Evolutionary conservation across 2,888 invertebrate species (phyloP), one percentile per base, ranked within the genome.

Genomic region (Machimus rusticus): DNA sequence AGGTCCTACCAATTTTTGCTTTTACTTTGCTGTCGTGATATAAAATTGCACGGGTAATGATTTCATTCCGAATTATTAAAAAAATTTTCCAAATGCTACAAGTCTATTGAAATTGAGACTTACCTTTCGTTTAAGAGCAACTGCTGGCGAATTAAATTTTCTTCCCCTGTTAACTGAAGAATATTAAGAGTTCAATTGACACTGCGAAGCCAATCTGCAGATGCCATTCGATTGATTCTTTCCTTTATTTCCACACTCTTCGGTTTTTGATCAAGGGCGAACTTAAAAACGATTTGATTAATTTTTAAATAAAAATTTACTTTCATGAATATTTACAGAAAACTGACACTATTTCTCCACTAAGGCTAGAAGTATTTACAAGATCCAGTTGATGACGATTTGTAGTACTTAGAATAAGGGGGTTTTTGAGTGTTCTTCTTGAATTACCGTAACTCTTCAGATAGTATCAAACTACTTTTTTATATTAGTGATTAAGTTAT

Each of bases 291-390:
- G 8, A 23, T 57, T 57, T 12, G 23, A 76, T 76, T 76, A 43
- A 46, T 85, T 74, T 85, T 88, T 86, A 87, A 87, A 88, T 88
- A 88, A 87, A 88, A 88, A 88, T 88, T 77, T 88, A 88, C 88
- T 88, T 87, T 88, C 86, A 78, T 57, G 84, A 82, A 87, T 88
- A 88, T 88, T 79, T 87, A 88, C 87, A 88, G 87, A 88, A 87
- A 87, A 79, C 87, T 85, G 81, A 88, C 87, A 86, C 79, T 87
- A 87, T 79, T 87, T 87, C 51, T 82, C 82, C 77, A 74, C 77
- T 77, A 86, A 51, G 14, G 43, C 74, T 86, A 82, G n/a, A 82
- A 57, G 16, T 86, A 77, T 86, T 86, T 77, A 86, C 74, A 86
- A 77, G 74, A 74, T 51, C 86, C 28, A 51, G 31, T 51, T 86